Base-by-base conservation (phyloP, 2,888 invertebrate species). In the Neoascia interrupta region DNA sequence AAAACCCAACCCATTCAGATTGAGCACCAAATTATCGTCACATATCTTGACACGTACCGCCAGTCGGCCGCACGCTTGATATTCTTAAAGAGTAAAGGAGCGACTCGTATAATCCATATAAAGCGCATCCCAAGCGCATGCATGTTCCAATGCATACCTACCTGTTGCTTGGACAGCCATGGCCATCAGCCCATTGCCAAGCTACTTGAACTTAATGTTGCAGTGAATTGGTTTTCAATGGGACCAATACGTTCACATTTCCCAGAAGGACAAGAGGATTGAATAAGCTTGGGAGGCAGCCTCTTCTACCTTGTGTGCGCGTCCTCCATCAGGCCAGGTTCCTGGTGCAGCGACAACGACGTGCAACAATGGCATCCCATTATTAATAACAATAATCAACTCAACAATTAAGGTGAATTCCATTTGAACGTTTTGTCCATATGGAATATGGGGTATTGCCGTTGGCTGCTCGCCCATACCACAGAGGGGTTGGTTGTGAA, bases 361-460 rank as follows among this genome's bases (percentile, higher is more conserved):
- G 68, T 70, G 74, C 74, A 68, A 74, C 74, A 80, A 72, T 75
- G 70, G 68, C 51, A 58, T 72, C 69, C 61, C 72, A 81, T 80
- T 79, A 79, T 79, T 79, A 79, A 79, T 79, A 79, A 79, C 79
- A 79, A 79, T 79, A 79, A 79, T 79, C 73, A 79, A 79, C 73
- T 68, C 66, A 68, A 68, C 79, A 79, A 79, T 79, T 79, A 73
- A 79, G 73, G 73, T 61, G 73, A 73, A 79, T 79, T 73, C 79
- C 73, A 79, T 68, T 73, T 61, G 68, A 72, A 45, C 54, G 56
- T 73, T 76, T 73, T 68, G 43, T 68, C 61, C 70, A 31, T 39
- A 37, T 23, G 16, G 18, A 36, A 41, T 37, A 53, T 47, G 43
- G 26, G 37, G n/a, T n/a, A n/a, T n/a, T n/a, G n/a, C n/a, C 31